These are phyloP conservation scores for Ptychoptera albimana DNA, from an alignment of 2,888 invertebrate species.

Conservation along the genomic window DNA sequence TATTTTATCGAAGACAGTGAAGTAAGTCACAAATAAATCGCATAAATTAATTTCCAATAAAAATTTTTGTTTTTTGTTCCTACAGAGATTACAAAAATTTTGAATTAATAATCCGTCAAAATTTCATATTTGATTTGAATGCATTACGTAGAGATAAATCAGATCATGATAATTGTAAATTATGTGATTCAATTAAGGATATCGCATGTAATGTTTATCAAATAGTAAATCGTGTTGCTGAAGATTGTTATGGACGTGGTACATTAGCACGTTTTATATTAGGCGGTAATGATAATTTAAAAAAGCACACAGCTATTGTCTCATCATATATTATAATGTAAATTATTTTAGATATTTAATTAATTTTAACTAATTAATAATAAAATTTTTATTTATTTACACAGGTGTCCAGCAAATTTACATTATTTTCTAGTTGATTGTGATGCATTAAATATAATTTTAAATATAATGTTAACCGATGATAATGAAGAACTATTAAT, in stretches of 20 bases:
- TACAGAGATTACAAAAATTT: constrained; percentile 28
- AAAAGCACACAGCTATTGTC: constrained; percentile 26
- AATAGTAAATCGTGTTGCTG: constrained; percentile 18
- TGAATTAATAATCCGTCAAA: constrained; percentile 24
- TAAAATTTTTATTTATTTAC: neutral
- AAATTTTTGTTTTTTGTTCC: constrained; percentile 1
- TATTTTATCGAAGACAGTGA: neutral
- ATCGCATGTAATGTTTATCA: neutral
- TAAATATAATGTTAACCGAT: constrained; percentile 22
- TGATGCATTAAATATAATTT: constrained; percentile 21
- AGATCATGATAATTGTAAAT: constrained; percentile 7
- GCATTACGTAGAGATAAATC: constrained; percentile 16
- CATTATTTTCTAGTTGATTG: constrained; percentile 25
- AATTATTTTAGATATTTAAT: neutral
- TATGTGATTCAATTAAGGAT: constrained; percentile 6
- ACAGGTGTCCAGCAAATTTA: constrained; percentile 20
- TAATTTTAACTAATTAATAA: neutral
- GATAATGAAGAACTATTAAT: constrained; percentile 18
- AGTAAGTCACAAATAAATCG: neutral
- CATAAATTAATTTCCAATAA: neutral
- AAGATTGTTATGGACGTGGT: constrained; percentile 29
- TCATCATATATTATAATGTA: constrained; percentile 24
- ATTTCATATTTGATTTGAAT: constrained; percentile 24
- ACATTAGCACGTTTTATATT: constrained; percentile 23
- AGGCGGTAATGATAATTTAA: constrained; percentile 20